Evolutionary conservation across 1,140 invertebrate genomes (phyloP).

Genomic region (Brachystomella parvula): DNA sequence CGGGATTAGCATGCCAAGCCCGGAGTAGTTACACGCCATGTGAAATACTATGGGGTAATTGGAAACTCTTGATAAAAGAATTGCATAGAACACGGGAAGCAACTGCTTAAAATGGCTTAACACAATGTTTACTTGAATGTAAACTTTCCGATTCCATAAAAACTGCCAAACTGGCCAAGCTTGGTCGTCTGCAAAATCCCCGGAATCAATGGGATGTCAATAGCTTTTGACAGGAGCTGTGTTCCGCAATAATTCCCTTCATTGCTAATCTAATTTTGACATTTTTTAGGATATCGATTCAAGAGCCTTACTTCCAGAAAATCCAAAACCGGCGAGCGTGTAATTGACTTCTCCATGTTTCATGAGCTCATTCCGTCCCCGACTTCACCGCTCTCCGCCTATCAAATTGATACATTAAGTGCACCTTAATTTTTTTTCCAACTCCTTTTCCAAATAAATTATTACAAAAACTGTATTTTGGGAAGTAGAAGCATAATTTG

Average conservation of each 20-base stretch:
- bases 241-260: too few relatives aligned
- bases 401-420: slow-evolving; percentile 13
- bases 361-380: slow-evolving; percentile 83
- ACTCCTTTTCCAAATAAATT: not conserved
- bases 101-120: not conserved
- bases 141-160: not conserved
- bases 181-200: too few relatives aligned
- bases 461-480: not conserved
- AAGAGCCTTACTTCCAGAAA: slow-evolving; percentile 75
- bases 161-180: too few relatives aligned
- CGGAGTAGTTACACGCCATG: slow-evolving; percentile 76
- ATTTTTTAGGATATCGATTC: slow-evolving; percentile 53
- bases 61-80: not conserved
- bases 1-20: too few relatives aligned
- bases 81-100: not conserved
- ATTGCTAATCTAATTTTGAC: slow-evolving; percentile 48
- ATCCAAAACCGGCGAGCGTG: slow-evolving; percentile 74
- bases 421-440: too few relatives aligned
- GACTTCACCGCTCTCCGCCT: slow-evolving; percentile 48
- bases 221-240: too few relatives aligned
- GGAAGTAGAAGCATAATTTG: not conserved
- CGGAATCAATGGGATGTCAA: too few relatives aligned
- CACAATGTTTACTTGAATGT: not conserved
- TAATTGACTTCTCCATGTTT: slow-evolving; percentile 82
- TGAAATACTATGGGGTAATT: slow-evolving; percentile 82